phyloP scores from a whole-genome alignment of 2,888 invertebrate genomes.

The Lysandra bellargus region DNA sequence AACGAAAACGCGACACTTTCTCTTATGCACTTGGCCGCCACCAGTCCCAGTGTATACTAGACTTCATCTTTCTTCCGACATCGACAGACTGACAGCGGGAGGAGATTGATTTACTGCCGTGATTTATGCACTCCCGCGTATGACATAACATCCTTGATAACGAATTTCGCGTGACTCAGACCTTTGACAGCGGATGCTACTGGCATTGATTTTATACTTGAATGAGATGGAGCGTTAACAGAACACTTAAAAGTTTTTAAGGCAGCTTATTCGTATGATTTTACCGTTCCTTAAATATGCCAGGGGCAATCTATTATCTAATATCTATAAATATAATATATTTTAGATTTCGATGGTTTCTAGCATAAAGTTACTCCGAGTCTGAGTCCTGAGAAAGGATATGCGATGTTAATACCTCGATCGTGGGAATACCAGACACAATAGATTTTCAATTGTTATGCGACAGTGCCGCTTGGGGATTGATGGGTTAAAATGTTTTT shows the following conservation, averaged over 20 bases:
- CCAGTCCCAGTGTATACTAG: slow-evolving; percentile 32
- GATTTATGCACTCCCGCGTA: slow-evolving; percentile 21
- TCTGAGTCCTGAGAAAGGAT: too few species aligned
- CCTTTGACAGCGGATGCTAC: slow-evolving; percentile 25
- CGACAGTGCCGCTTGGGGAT: too few species aligned
- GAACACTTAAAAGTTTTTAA: background rate
- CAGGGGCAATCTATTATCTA: too few species aligned
- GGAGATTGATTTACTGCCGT: slow-evolving; percentile 43
- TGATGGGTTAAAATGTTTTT: too few species aligned
- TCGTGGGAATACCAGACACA: too few species aligned
- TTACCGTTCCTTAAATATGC: too few species aligned
- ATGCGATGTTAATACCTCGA: too few species aligned
- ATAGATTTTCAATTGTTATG: too few species aligned
- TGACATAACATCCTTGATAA: slow-evolving; percentile 36
- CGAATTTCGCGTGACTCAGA: slow-evolving; percentile 13
- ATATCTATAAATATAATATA: too few species aligned
- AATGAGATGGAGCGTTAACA: background rate
- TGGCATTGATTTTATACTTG: background rate
- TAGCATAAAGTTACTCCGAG: too few species aligned
- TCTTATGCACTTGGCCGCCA: background rate
- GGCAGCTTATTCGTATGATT: background rate
- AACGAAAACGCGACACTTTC: too few species aligned
- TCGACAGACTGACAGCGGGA: slow-evolving; percentile 50
- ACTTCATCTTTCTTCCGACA: slow-evolving; percentile 52
- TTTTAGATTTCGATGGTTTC: too few species aligned